Conservation (phyloP, 1,140 invertebrate genomes). For the Microplitis demolitor region DNA sequence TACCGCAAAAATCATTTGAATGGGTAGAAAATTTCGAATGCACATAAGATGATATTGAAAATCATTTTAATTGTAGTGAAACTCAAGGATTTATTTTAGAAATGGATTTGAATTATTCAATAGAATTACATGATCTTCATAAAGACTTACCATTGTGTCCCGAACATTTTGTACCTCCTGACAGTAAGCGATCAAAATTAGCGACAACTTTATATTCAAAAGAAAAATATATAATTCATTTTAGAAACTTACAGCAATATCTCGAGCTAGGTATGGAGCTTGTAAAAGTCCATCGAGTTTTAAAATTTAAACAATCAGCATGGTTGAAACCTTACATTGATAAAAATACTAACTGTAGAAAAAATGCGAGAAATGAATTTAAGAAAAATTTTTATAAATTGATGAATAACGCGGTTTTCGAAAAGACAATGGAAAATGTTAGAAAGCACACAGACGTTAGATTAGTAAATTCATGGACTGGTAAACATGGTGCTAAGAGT, state of each 20-base stretch:
- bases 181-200: background rate
- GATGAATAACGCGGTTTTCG: too few relatives aligned
- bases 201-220: background rate
- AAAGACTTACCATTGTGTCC: background rate
- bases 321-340: slow-evolving; percentile 60
- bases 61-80: background rate
- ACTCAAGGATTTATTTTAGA: background rate
- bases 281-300: background rate
- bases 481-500: background rate
- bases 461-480: background rate
- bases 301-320: slow-evolving; percentile 15
- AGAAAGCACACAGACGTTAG: slow-evolving; percentile 29
- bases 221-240: background rate
- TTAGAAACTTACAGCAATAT: background rate
- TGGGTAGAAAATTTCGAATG: slow-evolving; percentile 27
- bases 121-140: slow-evolving; percentile 32
- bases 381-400: slow-evolving; percentile 60
- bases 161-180: background rate
- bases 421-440: too few relatives aligned
- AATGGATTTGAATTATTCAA: slow-evolving; percentile 49
- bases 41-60: too few relatives aligned
- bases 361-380: slow-evolving; percentile 51
- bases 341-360: slow-evolving; percentile 42
- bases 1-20: slow-evolving; percentile 35
- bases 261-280: background rate